These are phyloP conservation scores for Ianthella basta DNA, from an alignment of 37 sponge, comb jelly and placozoan species.

Conservation along the genomic window DNA sequence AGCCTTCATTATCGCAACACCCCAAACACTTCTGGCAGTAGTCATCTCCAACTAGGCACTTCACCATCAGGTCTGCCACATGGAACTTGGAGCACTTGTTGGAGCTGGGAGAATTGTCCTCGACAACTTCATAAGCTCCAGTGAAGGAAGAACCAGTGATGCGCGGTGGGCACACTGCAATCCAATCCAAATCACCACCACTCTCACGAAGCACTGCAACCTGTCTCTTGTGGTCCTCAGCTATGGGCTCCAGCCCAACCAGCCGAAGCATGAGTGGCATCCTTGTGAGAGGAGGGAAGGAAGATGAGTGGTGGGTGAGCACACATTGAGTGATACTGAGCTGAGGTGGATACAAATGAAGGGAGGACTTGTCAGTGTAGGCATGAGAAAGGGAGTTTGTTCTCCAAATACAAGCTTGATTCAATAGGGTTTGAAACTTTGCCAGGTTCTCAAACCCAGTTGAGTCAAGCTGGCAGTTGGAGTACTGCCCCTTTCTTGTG, in stretches of 20 bases:
- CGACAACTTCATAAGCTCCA: neutral
- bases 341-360: too few species aligned
- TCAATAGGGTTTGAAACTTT: too few species aligned
- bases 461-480: too few species aligned
- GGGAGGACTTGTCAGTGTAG: too few species aligned
- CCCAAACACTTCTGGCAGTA: neutral
- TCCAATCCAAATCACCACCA: neutral
- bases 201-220: neutral
- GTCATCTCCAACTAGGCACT: neutral
- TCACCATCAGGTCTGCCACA: slow-evolving; percentile 16
- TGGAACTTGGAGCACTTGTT: neutral
- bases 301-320: neutral
- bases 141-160: neutral
- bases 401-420: too few species aligned
- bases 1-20: neutral
- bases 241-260: neutral
- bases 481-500: too few species aligned
- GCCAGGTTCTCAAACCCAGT: too few species aligned
- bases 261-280: neutral
- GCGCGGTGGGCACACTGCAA: slow-evolving; percentile 4
- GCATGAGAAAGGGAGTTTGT: too few species aligned
- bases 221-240: slow-evolving; percentile 13
- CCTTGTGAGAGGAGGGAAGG: neutral
- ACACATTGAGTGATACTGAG: too few species aligned
- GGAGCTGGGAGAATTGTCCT: neutral